Evolutionary conservation across 2,113 vertebrate species (phyloP), one percentile per base, ranked within the genome.

Genomic region (Hydrochoerus hydrochaeris): DNA sequence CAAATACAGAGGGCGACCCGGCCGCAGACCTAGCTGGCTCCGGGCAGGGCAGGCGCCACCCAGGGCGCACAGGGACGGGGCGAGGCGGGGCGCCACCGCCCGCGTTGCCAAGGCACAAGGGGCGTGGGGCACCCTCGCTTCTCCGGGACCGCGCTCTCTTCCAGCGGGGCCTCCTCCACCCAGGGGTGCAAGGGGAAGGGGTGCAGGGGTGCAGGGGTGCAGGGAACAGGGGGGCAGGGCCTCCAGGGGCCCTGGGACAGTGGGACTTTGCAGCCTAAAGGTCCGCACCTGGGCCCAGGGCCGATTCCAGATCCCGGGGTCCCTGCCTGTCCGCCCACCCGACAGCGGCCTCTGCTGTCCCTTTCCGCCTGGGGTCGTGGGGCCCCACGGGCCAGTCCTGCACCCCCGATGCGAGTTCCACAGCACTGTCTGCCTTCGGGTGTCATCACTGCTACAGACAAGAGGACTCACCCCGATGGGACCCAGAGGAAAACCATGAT

Each of bases 21-120:
- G 98, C 98, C 89, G 12, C 11, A 58, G 92, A 83, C 86, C 92
- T 86, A 38, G 89, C 44, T 65, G 88, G 71, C 82, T 85, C 41
- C 57, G 20, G 57, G 20, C 14, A 67, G 13, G 89, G 88, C 77
- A 75, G 86, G 80, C 38, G 3, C 1, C 26, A 52, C 78, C 19
- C 49, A 83, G 90, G 44, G 41, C 12, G 46, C 91, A 14, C 91
- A 14, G 24, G 90, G 78, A 52, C 91, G 0, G 71, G 88, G 94
- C 89, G 28, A 67, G 82, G 93, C 77, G 2, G 88, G 95, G 78
- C 28, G 97, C 46, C 92, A 97, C 98, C 97, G 96, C 98, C 98
- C 97, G 96, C 95, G 96, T 98, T 97, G 96, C 98, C 98, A 99
- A 99, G 98, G 98, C 98, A 99, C 98, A 96, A 98, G 81, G 97